Percentiles rank a stretch among this genome's conserved stretches.
These are phyloP conservation scores for Sanderia malayensis DNA, from an alignment of 30 jellyfish, hydroid and myxozoan species.

Conservation along the genomic window DNA sequence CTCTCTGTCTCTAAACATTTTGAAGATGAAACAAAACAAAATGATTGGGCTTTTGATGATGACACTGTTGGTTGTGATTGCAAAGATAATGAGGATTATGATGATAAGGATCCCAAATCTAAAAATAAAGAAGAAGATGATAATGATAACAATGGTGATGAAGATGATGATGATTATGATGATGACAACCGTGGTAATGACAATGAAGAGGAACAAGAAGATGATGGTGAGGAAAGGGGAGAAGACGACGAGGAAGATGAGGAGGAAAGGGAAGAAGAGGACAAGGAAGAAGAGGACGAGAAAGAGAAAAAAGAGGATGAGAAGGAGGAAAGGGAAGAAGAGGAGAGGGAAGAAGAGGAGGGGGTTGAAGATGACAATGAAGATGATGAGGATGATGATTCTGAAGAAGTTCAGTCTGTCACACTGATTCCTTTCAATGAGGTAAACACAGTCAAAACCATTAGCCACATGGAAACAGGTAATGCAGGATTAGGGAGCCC, in stretches of 20 bases:
- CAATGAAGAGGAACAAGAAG: not conserved
- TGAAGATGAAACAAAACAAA: not conserved
- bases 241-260: not conserved
- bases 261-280: no score
- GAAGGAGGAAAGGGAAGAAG: not conserved
- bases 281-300: not conserved
- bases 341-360: not conserved
- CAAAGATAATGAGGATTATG: not conserved
- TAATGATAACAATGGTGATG: constrained; percentile 2
- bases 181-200: not conserved
- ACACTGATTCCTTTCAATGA: no score
- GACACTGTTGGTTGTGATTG: not conserved
- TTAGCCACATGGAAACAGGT: no score
- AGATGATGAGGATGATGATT: constrained; percentile 4
- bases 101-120: not conserved
- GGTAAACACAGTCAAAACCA: no score
- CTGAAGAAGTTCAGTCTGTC: not conserved
- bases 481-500: no score
- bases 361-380: not conserved
- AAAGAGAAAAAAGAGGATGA: not conserved
- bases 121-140: not conserved
- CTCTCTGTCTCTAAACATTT: no score
- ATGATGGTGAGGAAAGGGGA: not conserved
- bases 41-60: not conserved
- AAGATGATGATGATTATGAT: not conserved